A percentile compares a stretch with the other conserved stretches of the same genome.
phyloP scores from a whole-genome alignment of 2,113 vertebrate species.

The Seriola dumerili region DNA sequence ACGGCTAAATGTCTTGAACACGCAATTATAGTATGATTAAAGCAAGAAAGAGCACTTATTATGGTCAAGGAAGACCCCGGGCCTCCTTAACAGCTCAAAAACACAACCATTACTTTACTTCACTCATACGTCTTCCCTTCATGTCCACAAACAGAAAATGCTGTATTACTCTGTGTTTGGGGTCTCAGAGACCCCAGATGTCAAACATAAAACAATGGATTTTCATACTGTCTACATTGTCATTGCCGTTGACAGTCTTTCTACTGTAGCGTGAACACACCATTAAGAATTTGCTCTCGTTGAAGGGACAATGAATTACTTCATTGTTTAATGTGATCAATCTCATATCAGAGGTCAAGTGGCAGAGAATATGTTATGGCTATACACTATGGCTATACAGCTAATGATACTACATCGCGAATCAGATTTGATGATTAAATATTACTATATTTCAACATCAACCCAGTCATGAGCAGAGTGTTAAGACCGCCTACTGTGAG shows the following conservation, averaged over 20 bases:
- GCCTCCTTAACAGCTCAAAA: neutral
- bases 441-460: no score
- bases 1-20: neutral
- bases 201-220: neutral
- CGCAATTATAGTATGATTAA: no score
- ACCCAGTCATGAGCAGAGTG: no score
- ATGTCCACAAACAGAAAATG: neutral
- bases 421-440: no score
- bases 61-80: neutral
- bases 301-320: no score
- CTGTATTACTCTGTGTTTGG: neutral
- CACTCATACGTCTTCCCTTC: neutral
- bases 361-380: no score
- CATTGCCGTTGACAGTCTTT: neutral
- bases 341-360: no score
- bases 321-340: no score
- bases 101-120: neutral
- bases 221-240: neutral
- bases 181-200: neutral
- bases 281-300: no score
- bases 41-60: neutral
- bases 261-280: neutral
- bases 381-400: no score
- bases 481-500: no score
- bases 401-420: no score